Conservation (phyloP, 2,888 invertebrate species). For the Exocentrus adspersus region DNA sequence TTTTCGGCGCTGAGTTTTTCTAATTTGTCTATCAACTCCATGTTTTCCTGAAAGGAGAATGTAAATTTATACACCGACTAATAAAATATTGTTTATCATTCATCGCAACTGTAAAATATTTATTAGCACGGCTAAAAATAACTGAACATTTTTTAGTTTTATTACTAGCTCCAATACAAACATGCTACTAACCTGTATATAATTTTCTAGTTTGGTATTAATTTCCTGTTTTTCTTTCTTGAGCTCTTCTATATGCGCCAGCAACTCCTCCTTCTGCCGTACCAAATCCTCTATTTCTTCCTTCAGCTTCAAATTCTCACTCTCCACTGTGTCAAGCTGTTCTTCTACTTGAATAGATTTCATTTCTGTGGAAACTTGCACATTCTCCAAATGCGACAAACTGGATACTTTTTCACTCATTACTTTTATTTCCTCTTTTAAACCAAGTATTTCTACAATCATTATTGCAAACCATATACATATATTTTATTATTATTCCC, state of each 20-base stretch:
- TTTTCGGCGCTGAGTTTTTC: constrained; percentile 78
- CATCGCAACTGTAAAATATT: too few species aligned
- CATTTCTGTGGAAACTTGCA: constrained; percentile 81
- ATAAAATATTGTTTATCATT: too few species aligned
- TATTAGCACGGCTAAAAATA: neutral
- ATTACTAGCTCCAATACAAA: too few species aligned
- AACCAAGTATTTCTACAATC: constrained; percentile 66
- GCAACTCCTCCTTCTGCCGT: constrained; percentile 67
- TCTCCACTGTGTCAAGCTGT: constrained; percentile 70
- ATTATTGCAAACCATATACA: too few species aligned
- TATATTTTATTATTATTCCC: too few species aligned
- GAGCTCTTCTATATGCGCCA: constrained; percentile 68
- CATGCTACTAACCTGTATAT: constrained; percentile 67
- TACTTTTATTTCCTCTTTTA: constrained; percentile 71
- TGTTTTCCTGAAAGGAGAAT: constrained; percentile 70
- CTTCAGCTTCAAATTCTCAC: constrained; percentile 65
- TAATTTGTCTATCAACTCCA: constrained; percentile 76
- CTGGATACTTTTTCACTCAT: constrained; percentile 72
- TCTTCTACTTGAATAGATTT: constrained; percentile 83
- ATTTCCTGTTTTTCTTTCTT: constrained; percentile 71
- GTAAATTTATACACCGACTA: neutral
- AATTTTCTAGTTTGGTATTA: constrained; percentile 71
- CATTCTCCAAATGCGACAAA: constrained; percentile 71
- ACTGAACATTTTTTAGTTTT: too few species aligned
- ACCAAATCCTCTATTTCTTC: constrained; percentile 66